Evolutionary conservation across 2,797 vertebrate species (phyloP).

Genomic region (Okamejei kenojei): DNA sequence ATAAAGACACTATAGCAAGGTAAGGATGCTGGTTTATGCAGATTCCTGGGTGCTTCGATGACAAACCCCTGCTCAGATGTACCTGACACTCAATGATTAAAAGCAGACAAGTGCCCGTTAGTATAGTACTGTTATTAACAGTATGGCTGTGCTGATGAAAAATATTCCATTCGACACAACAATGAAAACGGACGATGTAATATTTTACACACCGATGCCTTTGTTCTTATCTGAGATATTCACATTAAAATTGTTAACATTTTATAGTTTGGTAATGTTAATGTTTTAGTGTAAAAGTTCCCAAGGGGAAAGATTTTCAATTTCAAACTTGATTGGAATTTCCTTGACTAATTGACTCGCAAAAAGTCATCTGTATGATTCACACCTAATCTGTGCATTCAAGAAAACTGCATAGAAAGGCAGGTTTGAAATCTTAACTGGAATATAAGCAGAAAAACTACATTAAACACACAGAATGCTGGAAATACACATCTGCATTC

Average conservation of each 20-base stretch:
- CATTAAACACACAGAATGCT: too few relatives aligned
- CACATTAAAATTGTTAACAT: not conserved
- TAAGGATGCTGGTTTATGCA: too few relatives aligned
- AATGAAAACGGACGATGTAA: not conserved
- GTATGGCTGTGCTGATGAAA: not conserved
- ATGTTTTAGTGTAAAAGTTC: not conserved
- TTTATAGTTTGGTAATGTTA: not conserved
- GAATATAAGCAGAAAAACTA: too few relatives aligned
- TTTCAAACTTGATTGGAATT: not conserved
- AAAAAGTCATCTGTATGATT: not conserved
- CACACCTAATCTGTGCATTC: not conserved
- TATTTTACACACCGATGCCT: not conserved
- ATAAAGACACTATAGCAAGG: too few relatives aligned
- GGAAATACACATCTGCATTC: too few relatives aligned
- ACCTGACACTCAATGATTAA: too few relatives aligned
- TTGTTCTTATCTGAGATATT: not conserved
- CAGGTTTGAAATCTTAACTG: not conserved
- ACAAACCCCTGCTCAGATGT: too few relatives aligned
- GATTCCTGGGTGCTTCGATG: too few relatives aligned
- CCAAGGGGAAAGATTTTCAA: not conserved
- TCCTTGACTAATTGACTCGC: not conserved
- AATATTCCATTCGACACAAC: not conserved
- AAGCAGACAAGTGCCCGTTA: not conserved
- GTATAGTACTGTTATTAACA: not conserved
- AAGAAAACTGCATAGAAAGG: not conserved